A percentile compares a stretch with the other conserved stretches of the same genome.
Conservation (phyloP, 2,797 vertebrate species). For the Crypturellus tataupa region DNA sequence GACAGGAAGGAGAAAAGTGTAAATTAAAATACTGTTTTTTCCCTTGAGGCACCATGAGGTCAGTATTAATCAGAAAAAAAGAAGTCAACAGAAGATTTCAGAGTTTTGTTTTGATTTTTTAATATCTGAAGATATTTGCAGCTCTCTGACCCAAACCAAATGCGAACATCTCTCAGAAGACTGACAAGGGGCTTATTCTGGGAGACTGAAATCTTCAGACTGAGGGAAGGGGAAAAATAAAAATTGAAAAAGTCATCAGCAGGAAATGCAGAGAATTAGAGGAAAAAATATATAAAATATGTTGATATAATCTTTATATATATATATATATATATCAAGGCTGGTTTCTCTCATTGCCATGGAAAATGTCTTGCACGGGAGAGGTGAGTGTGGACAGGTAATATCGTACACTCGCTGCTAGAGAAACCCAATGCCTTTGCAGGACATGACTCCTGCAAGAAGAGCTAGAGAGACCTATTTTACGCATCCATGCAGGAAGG, state of each 20-base stretch:
- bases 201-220: too few species aligned
- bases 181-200: too few species aligned
- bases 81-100: neutral
- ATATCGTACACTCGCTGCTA: too few species aligned
- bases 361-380: neutral
- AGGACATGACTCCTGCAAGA: neutral
- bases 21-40: neutral
- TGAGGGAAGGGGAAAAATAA: too few species aligned
- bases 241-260: too few species aligned
- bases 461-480: fast-evolving
- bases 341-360: neutral
- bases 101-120: neutral
- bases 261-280: too few species aligned
- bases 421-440: fast-evolving
- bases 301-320: too few species aligned
- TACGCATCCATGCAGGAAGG: neutral
- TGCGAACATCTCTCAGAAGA: neutral
- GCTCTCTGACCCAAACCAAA: neutral
- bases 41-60: neutral
- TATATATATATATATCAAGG: too few species aligned
- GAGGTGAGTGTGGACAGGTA: fast-evolving
- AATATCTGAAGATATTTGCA: neutral
- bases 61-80: neutral
- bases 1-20: neutral
- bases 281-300: too few species aligned